Evolutionary conservation across 2,113 vertebrate genomes (phyloP), one percentile per base, ranked within the genome.

Genomic region (Melanerpes aurifrons): DNA sequence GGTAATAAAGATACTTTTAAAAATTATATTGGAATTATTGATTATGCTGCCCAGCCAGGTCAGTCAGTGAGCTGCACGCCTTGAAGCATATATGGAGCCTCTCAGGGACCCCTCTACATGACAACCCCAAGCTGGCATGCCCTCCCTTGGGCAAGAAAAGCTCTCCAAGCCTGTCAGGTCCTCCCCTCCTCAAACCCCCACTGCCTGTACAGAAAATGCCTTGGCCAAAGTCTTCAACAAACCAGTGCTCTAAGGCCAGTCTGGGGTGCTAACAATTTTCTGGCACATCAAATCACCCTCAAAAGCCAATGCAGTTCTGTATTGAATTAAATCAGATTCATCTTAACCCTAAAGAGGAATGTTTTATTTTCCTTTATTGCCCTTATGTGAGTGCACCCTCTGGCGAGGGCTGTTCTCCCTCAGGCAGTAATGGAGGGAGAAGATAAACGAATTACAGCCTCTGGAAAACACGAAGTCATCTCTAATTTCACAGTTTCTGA

Each of bases 71-170:
- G 25, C 66, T n/a, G 25, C 2, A 62, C 62, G 67, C 6, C 11
- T 15, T 3, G 7, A 82, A 75, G 62, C 1, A 0, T 19, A 21
- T 6, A 7, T 17, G 10, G 37, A 57, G 19, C 32, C 45, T 82
- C 35, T 75, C 26, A 37, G 62, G 48, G 45, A n/a, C 2, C 12
- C 19, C 25, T n/a, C 10, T n/a, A 25, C n/a, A 28, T 0, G 1
- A 47, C 9, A 14, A 5, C 2, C 14, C 26, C 7, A 1, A 31
- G 40, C 45, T 6, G 1, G 12, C 3, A 1, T 68, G 35, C 43
- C 61, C 25, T 86, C 22, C 82, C 40, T 32, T 0, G 0, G 17
- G n/a, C 6, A 4, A 31, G 45, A 76, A 37, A 71, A 15, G 57
- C 58, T 87, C 0, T 0, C 43, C n/a, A 32, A 45, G 3, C 48